A percentile compares a stretch with the other conserved stretches of the same genome.
Evolutionary conservation across 2,797 vertebrate genomes (phyloP).

Genomic region (Neosilurus hyrtlii): DNA sequence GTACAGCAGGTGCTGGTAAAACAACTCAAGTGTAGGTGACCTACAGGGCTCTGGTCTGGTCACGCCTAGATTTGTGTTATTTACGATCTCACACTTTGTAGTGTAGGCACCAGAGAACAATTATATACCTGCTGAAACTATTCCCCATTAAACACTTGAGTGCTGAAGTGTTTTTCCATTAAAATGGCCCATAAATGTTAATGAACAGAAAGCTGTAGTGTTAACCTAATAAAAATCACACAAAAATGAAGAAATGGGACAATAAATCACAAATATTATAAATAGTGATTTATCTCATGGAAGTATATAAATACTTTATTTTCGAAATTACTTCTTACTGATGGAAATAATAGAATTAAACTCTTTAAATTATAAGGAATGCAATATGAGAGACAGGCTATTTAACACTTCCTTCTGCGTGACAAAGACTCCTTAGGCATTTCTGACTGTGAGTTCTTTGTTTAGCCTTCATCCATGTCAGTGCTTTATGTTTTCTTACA

Average conservation of each 20-base stretch:
- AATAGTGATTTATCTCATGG: not conserved
- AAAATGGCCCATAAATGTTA: constrained; percentile 31
- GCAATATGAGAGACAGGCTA: not conserved
- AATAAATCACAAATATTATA: not conserved
- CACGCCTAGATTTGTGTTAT: constrained; percentile 26
- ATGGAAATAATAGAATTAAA: not conserved
- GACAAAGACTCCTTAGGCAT: not conserved
- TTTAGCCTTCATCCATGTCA: not conserved
- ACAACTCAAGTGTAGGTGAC: constrained; percentile 29
- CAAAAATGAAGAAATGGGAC: constrained; percentile 4
- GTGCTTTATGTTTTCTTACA: not conserved
- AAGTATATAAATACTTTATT: not conserved
- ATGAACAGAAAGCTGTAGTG: constrained; percentile 29
- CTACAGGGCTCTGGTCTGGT: constrained; percentile 25
- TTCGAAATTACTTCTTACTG: not conserved
- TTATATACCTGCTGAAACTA: constrained; percentile 11
- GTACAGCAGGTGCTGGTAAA: constrained; percentile 26
- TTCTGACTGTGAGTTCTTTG: not conserved
- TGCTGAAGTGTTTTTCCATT: constrained; percentile 28
- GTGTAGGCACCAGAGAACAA: constrained; percentile 14
- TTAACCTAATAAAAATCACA: constrained; percentile 3
- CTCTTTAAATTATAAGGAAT: not conserved
- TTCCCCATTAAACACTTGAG: constrained; percentile 27
- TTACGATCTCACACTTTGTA: constrained; percentile 35
- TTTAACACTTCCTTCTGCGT: not conserved